phyloP scores from a whole-genome alignment of 2,888 invertebrate species.

The Anthrax anthrax region DNA sequence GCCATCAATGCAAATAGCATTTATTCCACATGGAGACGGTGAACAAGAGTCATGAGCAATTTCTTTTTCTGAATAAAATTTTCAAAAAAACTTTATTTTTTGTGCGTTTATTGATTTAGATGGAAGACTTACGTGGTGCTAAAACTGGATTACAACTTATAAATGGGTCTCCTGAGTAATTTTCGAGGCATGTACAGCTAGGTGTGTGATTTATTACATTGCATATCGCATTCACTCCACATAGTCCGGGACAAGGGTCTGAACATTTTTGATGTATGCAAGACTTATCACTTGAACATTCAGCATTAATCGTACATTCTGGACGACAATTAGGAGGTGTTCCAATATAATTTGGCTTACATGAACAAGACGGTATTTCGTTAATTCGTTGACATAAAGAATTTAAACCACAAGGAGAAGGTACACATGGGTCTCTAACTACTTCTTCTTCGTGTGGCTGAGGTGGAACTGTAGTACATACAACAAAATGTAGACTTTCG shows the following conservation, averaged over 20 bases:
- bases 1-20: slow-evolving; percentile 52
- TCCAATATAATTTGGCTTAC: slow-evolving; percentile 49
- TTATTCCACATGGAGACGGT: slow-evolving; percentile 63
- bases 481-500: slow-evolving; percentile 32
- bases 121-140: slow-evolving; percentile 19
- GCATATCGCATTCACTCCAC: slow-evolving; percentile 49
- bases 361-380: slow-evolving; percentile 49
- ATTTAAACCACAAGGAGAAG: slow-evolving; percentile 54
- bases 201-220: slow-evolving; percentile 54
- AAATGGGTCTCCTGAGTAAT: slow-evolving; percentile 42
- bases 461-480: slow-evolving; percentile 18
- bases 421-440: slow-evolving; percentile 45
- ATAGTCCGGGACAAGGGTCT: slow-evolving; percentile 59
- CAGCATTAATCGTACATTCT: slow-evolving; percentile 56
- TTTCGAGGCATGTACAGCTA: slow-evolving; percentile 49
- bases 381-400: slow-evolving; percentile 47
- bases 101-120: too few relatives aligned
- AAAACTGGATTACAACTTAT: slow-evolving; percentile 33
- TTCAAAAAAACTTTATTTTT: too few relatives aligned
- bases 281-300: slow-evolving; percentile 54
- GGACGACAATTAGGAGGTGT: slow-evolving; percentile 57
- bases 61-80: too few relatives aligned
- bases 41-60: slow-evolving; percentile 47
- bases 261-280: slow-evolving; percentile 59
- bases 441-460: not conserved